phyloP scores from a whole-genome alignment of 2,113 vertebrate genomes.

The Mungos mungo region DNA sequence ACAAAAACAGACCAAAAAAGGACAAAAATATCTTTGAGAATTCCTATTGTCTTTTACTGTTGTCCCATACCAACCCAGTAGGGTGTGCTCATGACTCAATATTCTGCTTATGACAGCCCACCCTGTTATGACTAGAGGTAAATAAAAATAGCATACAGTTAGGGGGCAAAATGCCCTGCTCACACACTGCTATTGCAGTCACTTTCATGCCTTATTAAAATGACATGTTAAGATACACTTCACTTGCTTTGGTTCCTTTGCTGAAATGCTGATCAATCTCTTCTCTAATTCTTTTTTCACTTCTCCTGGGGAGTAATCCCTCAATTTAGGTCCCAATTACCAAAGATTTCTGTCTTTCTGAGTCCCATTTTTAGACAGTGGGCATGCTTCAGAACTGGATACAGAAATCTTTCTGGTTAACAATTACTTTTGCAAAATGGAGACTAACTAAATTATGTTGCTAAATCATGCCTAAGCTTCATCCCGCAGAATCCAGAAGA shows the following conservation, averaged over 20 bases:
- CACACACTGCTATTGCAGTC: not conserved
- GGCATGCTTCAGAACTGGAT: conserved; percentile 27
- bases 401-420: conserved; percentile 26
- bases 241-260: not conserved
- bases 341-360: not conserved
- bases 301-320: not conserved
- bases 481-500: not conserved
- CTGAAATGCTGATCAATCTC: conserved; percentile 5
- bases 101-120: not conserved
- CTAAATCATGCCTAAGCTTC: not conserved
- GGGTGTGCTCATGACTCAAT: conserved; percentile 57
- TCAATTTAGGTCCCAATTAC: not conserved
- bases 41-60: conserved; percentile 28
- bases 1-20: too few relatives aligned
- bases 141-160: conserved; percentile 16
- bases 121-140: not conserved
- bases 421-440: not conserved
- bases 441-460: not conserved
- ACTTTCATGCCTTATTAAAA: conserved; percentile 37
- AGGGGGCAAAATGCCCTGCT: not conserved
- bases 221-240: not conserved
- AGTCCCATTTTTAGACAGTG: conserved; percentile 13
- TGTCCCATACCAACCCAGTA: conserved; percentile 50
- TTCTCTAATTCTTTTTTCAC: not conserved
- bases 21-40: not conserved